These are phyloP conservation scores for Heliconius cydno DNA, from an alignment of 2,888 invertebrate genomes.

Conservation along the genomic window DNA sequence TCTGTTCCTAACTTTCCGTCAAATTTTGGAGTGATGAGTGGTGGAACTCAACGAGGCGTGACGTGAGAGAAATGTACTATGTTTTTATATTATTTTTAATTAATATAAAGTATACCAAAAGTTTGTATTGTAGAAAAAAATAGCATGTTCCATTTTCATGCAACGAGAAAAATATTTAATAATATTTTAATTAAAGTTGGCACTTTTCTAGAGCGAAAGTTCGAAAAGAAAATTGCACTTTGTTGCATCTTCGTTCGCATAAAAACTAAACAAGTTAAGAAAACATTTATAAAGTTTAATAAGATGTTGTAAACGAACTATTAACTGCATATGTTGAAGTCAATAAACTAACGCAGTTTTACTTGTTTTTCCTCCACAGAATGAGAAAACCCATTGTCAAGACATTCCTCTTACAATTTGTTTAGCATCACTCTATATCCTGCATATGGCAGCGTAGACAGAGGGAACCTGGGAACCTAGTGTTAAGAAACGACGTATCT, in stretches of 20 bases:
- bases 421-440: too few species aligned
- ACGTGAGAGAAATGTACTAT: too few species aligned
- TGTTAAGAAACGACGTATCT: too few species aligned
- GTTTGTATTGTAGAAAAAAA: conserved; percentile 22
- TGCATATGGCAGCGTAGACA: too few species aligned
- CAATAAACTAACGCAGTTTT: not conserved
- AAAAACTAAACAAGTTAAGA: conserved; percentile 33
- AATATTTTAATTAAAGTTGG: conserved; percentile 48
- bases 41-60: too few species aligned
- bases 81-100: not conserved
- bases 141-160: conserved; percentile 31
- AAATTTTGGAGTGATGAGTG: too few species aligned
- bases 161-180: conserved; percentile 44
- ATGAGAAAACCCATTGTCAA: too few species aligned
- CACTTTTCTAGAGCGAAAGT: conserved; percentile 46
- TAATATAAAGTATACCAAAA: not conserved
- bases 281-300: conserved; percentile 27
- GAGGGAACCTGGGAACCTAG: too few species aligned
- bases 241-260: conserved; percentile 40
- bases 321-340: not conserved
- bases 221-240: conserved; percentile 45
- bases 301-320: conserved; percentile 22
- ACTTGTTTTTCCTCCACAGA: not conserved
- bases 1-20: too few species aligned
- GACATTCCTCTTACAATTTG: too few species aligned